phyloP scores from a whole-genome alignment of 2,888 invertebrate genomes.

The Escarpia spicata region DNA sequence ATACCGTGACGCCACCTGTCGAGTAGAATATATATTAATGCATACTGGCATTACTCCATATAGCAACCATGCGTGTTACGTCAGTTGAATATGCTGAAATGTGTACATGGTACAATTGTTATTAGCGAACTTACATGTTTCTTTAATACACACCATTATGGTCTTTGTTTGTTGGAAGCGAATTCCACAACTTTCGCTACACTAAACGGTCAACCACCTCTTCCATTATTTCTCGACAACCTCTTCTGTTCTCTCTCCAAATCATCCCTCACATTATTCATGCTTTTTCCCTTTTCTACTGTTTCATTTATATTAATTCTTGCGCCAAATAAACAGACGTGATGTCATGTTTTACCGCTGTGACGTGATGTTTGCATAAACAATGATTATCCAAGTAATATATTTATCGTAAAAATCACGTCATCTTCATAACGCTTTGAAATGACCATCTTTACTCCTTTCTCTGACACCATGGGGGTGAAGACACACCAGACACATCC shows the following conservation, averaged over 20 bases:
- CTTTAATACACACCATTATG: too few relatives aligned
- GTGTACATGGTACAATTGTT: too few relatives aligned
- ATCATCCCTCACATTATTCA: neutral
- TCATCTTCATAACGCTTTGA: neutral
- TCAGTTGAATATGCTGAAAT: too few relatives aligned
- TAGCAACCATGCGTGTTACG: too few relatives aligned
- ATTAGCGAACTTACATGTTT: too few relatives aligned
- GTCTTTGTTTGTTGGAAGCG: too few relatives aligned
- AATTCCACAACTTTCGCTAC: too few relatives aligned
- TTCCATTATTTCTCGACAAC: neutral
- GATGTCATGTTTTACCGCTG: neutral
- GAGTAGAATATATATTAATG: too few relatives aligned
- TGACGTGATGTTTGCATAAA: neutral
- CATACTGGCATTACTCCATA: too few relatives aligned
- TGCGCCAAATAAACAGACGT: neutral
- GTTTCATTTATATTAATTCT: neutral
- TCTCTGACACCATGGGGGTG: neutral
- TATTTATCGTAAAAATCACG: neutral
- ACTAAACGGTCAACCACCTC: neutral
- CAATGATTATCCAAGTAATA: neutral
- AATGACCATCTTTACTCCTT: neutral
- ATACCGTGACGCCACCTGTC: too few relatives aligned
- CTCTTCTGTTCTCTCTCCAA: neutral
- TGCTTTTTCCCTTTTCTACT: too few relatives aligned
- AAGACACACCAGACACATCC: neutral